Evolutionary conservation across 2,888 invertebrate genomes (phyloP).

Genomic region (Eurois occulta): DNA sequence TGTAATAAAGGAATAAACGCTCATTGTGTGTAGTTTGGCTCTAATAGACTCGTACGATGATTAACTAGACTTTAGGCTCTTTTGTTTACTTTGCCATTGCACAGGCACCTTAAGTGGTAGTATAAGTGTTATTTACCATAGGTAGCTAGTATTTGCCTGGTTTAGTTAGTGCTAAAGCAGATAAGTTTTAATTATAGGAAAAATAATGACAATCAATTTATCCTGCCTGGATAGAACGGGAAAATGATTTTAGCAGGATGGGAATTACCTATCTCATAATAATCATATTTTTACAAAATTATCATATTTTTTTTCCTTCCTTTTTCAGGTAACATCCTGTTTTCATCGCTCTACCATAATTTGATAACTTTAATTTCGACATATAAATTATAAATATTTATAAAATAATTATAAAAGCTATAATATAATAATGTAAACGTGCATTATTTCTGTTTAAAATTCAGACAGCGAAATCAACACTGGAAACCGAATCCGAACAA

Average conservation of each 20-base stretch:
- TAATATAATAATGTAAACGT: neutral
- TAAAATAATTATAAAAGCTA: neutral
- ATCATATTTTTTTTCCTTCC: conserved; percentile 9
- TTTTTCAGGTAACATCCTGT: neutral
- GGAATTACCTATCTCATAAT: neutral
- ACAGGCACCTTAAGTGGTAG: neutral
- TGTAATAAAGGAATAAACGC: conserved; percentile 74
- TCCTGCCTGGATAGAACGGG: neutral
- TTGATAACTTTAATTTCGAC: neutral
- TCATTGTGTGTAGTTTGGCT: conserved; percentile 60
- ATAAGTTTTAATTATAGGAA: neutral
- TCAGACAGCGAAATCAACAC: conserved; percentile 19
- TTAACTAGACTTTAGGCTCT: conserved; percentile 41
- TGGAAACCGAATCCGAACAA: conserved; percentile 33
- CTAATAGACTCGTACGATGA: conserved; percentile 54
- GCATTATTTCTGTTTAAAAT: conserved; percentile 15
- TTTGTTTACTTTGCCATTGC: neutral
- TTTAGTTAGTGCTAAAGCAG: neutral
- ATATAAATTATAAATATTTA: no score
- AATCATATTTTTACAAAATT: neutral
- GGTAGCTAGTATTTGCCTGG: neutral
- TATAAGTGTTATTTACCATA: neutral
- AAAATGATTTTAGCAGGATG: conserved; percentile 13
- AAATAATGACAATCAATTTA: neutral
- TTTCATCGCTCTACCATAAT: neutral